Conservation (phyloP, 2,888 invertebrate species). For the Tetramorium bicarinatum region DNA sequence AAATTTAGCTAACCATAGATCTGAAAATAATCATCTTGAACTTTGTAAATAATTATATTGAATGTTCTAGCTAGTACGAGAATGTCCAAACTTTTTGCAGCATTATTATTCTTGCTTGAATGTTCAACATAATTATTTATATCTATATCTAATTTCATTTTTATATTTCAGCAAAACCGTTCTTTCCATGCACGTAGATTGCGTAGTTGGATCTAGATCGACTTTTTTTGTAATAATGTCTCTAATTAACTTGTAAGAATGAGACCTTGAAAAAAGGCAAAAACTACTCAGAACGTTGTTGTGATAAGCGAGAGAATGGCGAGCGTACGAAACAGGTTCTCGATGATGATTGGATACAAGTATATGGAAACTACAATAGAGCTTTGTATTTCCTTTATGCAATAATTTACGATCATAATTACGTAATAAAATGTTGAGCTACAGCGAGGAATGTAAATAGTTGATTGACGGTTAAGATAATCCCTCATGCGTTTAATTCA, state of each 20-base stretch:
- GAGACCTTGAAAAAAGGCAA: background rate
- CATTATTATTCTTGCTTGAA: background rate
- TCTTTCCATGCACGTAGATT: background rate
- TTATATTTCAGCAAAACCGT: background rate
- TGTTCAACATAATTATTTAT: too few species aligned
- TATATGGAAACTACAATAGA: background rate
- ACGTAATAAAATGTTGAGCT: slow-evolving; percentile 19
- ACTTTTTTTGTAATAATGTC: slow-evolving; percentile 12
- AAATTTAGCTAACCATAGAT: background rate
- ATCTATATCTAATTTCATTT: too few species aligned
- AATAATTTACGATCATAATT: slow-evolving; percentile 32
- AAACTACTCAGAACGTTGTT: background rate
- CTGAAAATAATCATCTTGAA: background rate
- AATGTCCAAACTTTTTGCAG: background rate
- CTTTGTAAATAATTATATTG: background rate
- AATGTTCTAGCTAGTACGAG: background rate
- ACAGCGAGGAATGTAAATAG: background rate
- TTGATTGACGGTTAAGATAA: slow-evolving; percentile 8
- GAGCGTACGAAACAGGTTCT: slow-evolving; percentile 1
- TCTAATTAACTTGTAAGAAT: slow-evolving; percentile 1
- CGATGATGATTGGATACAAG: slow-evolving; percentile 6
- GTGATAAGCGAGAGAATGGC: background rate
- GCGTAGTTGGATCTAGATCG: background rate
- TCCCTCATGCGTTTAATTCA: background rate
- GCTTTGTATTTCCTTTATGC: background rate